Percentiles rank a stretch among this genome's conserved stretches.
Conservation (phyloP, 23 tunicate species). For the Styela plicata region DNA sequence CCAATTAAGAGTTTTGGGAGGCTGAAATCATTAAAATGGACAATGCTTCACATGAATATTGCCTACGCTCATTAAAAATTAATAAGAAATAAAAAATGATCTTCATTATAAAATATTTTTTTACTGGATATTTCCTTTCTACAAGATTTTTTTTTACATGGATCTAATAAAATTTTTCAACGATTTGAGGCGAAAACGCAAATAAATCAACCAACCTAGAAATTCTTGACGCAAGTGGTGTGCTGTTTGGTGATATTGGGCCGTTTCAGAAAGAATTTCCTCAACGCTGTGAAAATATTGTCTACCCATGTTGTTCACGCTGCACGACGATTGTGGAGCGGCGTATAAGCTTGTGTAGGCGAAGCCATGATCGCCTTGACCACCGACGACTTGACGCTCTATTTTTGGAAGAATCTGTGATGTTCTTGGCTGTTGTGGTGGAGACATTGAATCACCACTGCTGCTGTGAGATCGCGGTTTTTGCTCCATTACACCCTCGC, state of each 20-base stretch:
- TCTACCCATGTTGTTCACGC: background rate
- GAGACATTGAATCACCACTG: background rate
- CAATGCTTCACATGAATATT: too few species aligned
- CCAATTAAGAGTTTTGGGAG: too few species aligned
- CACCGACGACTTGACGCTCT: background rate
- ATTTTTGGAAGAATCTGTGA: background rate
- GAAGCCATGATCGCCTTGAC: background rate
- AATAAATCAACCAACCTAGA: too few species aligned
- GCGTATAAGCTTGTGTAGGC: background rate
- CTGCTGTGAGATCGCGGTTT: background rate
- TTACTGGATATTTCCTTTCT: too few species aligned
- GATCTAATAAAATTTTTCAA: too few species aligned
- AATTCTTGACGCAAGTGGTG: background rate
- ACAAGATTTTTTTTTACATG: too few species aligned
- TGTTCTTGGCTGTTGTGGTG: background rate
- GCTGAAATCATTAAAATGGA: too few species aligned
- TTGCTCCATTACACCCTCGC: background rate
- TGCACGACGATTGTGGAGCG: background rate
- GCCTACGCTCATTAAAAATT: too few species aligned
- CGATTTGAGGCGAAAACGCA: too few species aligned
- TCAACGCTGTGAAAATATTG: background rate
- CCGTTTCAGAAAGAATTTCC: background rate
- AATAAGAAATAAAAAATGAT: too few species aligned
- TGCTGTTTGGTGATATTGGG: background rate
- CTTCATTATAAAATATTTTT: too few species aligned